Evolutionary conservation across 2,113 vertebrate species (phyloP).

Genomic region (Calyptomena viridis): DNA sequence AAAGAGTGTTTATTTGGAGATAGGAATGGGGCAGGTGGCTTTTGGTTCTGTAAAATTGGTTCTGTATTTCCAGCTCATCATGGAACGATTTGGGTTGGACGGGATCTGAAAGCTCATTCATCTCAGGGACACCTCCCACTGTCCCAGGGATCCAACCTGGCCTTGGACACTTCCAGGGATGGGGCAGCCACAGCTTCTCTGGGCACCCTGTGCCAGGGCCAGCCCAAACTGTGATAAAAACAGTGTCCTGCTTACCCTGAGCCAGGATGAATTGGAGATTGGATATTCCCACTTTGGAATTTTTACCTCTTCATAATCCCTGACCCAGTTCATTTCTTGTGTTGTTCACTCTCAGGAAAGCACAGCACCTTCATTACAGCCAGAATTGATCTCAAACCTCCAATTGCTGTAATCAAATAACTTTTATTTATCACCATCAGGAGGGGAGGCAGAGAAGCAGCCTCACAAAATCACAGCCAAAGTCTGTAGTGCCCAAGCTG

Average conservation of each 20-base stretch:
- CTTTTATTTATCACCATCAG: neutral
- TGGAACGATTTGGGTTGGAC: neutral
- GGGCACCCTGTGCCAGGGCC: neutral
- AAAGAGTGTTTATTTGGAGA: fast-evolving
- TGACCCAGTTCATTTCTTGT: neutral
- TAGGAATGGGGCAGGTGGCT: neutral
- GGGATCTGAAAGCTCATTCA: fast-evolving
- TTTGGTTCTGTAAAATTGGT: neutral
- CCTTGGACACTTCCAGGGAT: neutral
- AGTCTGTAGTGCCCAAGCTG: neutral
- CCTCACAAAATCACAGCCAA: neutral
- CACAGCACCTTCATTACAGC: neutral
- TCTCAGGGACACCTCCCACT: neutral
- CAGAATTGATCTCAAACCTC: neutral
- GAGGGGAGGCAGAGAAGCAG: neutral
- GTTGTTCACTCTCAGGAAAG: neutral
- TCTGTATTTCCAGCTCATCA: neutral
- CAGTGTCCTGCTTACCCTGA: neutral
- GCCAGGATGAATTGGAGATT: neutral
- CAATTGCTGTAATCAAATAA: neutral
- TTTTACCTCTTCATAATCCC: neutral
- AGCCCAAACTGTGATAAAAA: neutral
- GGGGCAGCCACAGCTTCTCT: neutral
- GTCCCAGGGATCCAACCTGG: neutral
- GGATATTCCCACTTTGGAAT: neutral